Evolutionary conservation across 2,113 vertebrate species (phyloP).

Genomic region (Rhynchomys soricoides): DNA sequence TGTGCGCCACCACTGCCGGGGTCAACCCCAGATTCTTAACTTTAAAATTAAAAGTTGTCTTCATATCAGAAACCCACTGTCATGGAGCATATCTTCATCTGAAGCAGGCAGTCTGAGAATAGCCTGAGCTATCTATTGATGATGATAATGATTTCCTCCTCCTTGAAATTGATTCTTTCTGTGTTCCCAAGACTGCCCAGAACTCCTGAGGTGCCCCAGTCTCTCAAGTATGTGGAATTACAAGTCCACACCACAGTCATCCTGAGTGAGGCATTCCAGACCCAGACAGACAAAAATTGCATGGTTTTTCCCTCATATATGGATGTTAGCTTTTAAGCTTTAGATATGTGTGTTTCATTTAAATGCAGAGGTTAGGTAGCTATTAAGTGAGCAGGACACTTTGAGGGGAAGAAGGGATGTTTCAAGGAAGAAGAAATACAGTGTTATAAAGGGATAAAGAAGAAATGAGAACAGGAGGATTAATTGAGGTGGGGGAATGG

Average conservation of each 20-base stretch:
- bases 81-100: not conserved
- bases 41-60: constrained; percentile 48
- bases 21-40: not conserved
- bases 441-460: not conserved
- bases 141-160: not conserved
- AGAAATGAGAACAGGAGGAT: not conserved
- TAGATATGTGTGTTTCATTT: not conserved
- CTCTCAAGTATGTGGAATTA: not conserved
- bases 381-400: not conserved
- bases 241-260: not conserved
- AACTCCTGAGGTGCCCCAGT: not conserved
- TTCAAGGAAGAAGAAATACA: not conserved
- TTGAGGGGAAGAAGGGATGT: not conserved
- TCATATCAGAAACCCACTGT: not conserved
- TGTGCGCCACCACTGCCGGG: too few species aligned
- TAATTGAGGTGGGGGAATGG: not conserved
- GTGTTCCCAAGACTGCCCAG: not conserved
- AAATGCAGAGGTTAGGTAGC: not conserved
- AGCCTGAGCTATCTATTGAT: not conserved
- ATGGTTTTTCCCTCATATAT: not conserved
- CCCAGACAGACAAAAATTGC: not conserved
- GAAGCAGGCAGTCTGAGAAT: not conserved
- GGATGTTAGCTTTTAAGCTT: not conserved
- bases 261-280: not conserved
- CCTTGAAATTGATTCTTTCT: not conserved